Evolutionary conservation across 2,113 vertebrate species (phyloP), one percentile per base, ranked within the genome.

Genomic region (Nematolebias whitei): DNA sequence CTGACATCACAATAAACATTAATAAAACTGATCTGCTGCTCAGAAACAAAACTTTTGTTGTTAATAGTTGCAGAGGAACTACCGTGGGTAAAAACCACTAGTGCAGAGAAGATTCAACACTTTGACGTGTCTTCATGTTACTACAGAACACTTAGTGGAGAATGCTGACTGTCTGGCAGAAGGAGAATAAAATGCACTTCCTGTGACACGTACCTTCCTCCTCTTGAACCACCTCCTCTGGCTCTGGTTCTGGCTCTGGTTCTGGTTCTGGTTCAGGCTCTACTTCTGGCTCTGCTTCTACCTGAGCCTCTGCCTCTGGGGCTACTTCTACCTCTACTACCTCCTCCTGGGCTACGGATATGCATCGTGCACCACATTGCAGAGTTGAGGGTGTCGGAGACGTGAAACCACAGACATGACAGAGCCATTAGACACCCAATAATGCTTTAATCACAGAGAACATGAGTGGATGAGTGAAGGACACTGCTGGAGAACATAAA

Each of bases 151-250:
- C 40, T 5, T 26, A 1, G 40, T 65, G 39, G 55, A 60, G 54
- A 71, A 63, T 50, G 63, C 66, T 82, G 54, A 39, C 53, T 24
- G 61, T 71, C 71, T 76, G 75, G 70, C 75, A 74, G 77, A 52
- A 62, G 63, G 85, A 85, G 71, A 86, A 84, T 70, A 82, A 20
- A 88, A 81, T 55, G 63, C 80, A 82, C 85, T 61, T 83, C 75
- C 86, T 77, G 68, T 84, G 86, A 84, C 87, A 93, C 88, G 1
- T 96, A 97, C 95, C 96, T 96, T 94, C 93, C 56, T 94, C 88
- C 73, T 88, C 84, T 60, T 87, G 86, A 71, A 85, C 82, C 83
- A 54, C 74, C 68, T 85, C 75, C 76, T 86, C 63, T 60, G 82
- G 81, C n/a, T 88, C 84, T 64, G 83, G 79, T n/a, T 88, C 84